Percentiles rank a stretch among this genome's conserved stretches.
Evolutionary conservation across 2,888 invertebrate species (phyloP).

Genomic region (Clistopyga incitator): DNA sequence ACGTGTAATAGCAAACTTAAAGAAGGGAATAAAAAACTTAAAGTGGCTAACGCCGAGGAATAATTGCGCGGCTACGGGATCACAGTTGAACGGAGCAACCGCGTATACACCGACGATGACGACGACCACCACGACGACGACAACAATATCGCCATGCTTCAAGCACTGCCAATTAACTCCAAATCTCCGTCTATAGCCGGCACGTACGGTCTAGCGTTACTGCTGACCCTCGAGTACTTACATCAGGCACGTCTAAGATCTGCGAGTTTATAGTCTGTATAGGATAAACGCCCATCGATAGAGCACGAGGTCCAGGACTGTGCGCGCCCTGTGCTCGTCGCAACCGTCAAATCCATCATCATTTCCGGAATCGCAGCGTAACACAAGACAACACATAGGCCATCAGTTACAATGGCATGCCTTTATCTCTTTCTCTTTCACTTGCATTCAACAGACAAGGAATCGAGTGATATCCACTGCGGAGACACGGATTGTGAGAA

Average conservation of each 20-base stretch:
- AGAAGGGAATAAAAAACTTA: slow-evolving; percentile 6
- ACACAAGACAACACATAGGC: slow-evolving; percentile 85
- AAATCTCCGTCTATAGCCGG: slow-evolving; percentile 29
- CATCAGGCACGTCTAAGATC: slow-evolving; percentile 94
- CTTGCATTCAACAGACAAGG: slow-evolving; percentile 39
- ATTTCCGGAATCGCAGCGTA: slow-evolving; percentile 86
- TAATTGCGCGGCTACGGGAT: slow-evolving; percentile 25
- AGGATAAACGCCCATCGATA: slow-evolving; percentile 96
- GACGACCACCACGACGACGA: slow-evolving; percentile 25
- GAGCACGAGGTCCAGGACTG: slow-evolving; percentile 96
- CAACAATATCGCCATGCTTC: slow-evolving; percentile 77
- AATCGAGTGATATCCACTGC: slow-evolving; percentile 52
- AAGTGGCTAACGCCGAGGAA: background rate
- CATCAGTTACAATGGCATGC: slow-evolving; percentile 72
- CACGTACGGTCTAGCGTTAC: slow-evolving; percentile 7
- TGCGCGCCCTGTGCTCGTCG: slow-evolving; percentile 91
- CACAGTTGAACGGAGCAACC: slow-evolving; percentile 34
- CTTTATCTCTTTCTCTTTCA: slow-evolving; percentile 19
- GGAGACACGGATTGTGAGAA: slow-evolving; percentile 24
- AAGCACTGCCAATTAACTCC: slow-evolving; percentile 40
- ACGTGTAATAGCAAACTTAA: slow-evolving; percentile 34
- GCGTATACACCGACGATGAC: slow-evolving; percentile 9
- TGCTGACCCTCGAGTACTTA: slow-evolving; percentile 87
- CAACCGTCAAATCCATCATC: slow-evolving; percentile 84
- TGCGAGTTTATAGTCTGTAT: slow-evolving; percentile 95